Conservation (phyloP, 2,113 vertebrate species). For the Pungitius pungitius region DNA sequence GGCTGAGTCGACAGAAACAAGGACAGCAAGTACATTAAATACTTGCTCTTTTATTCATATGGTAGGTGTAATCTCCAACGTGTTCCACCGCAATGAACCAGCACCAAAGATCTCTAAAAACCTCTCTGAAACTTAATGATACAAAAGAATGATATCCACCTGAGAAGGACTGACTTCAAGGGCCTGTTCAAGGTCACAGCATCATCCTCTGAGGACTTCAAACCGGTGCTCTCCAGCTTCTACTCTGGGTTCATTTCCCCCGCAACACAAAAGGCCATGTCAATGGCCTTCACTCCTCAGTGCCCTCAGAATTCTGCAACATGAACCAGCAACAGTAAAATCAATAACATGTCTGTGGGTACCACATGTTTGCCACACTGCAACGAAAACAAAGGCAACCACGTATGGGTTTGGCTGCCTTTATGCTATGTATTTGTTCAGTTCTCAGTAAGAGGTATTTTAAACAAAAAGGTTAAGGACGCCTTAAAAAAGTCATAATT, state of each 20-base stretch:
- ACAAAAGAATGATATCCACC: background rate
- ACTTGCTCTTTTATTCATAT: background rate
- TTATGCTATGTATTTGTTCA: background rate
- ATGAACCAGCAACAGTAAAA: conserved; percentile 46
- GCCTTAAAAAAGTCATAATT: background rate
- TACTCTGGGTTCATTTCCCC: conserved; percentile 53
- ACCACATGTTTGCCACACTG: conserved; percentile 38
- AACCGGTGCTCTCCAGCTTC: conserved; percentile 10
- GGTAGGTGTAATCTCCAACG: background rate
- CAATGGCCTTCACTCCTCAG: conserved; percentile 54
- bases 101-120: background rate
- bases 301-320: conserved; percentile 39
- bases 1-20: conserved; percentile 6
- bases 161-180: background rate
- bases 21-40: background rate
- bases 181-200: conserved; percentile 21
- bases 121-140: conserved; percentile 4
- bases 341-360: conserved; percentile 54
- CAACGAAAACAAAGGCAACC: conserved; percentile 52
- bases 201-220: conserved; percentile 14
- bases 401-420: conserved; percentile 12
- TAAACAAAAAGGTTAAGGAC: background rate
- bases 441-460: background rate
- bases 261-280: conserved; percentile 25
- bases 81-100: background rate